Percentiles rank a stretch among this genome's conserved stretches.
Evolutionary conservation across 1,140 invertebrate genomes (phyloP).

Genomic region (Bombus soroeensis): DNA sequence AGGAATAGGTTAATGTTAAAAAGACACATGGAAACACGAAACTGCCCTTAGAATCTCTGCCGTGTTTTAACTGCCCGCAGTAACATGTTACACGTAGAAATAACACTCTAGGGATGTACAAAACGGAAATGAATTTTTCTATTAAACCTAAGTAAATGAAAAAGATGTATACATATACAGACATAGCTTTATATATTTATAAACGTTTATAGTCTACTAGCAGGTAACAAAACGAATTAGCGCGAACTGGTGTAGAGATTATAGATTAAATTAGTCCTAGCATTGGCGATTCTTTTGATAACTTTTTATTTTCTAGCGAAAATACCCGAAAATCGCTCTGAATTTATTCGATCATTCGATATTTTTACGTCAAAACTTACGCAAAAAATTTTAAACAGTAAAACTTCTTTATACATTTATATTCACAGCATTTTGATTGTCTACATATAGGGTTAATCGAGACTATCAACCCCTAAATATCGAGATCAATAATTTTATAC

Average conservation of each 20-base stretch:
- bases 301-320: not conserved
- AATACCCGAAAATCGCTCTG: not conserved
- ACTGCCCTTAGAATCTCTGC: constrained; percentile 39
- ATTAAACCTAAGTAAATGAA: constrained; percentile 53
- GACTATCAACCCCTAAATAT: not conserved
- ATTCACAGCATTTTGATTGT: not conserved
- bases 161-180: constrained; percentile 51
- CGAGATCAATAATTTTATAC: not conserved
- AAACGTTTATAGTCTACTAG: constrained; percentile 41
- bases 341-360: not conserved
- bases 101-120: constrained; percentile 65
- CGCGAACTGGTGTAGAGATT: not conserved
- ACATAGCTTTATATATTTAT: constrained; percentile 66
- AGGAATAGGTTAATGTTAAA: not conserved
- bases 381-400: not conserved
- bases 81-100: constrained; percentile 36
- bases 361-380: not conserved
- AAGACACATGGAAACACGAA: not conserved
- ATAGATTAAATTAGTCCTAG: not conserved
- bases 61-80: constrained; percentile 28
- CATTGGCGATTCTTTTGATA: not conserved
- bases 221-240: constrained; percentile 1
- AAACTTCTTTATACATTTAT: not conserved
- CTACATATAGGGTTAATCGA: not conserved
- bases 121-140: constrained; percentile 57